Conservation (phyloP, 2,888 invertebrate genomes). For the Eupelmus urozonus region DNA sequence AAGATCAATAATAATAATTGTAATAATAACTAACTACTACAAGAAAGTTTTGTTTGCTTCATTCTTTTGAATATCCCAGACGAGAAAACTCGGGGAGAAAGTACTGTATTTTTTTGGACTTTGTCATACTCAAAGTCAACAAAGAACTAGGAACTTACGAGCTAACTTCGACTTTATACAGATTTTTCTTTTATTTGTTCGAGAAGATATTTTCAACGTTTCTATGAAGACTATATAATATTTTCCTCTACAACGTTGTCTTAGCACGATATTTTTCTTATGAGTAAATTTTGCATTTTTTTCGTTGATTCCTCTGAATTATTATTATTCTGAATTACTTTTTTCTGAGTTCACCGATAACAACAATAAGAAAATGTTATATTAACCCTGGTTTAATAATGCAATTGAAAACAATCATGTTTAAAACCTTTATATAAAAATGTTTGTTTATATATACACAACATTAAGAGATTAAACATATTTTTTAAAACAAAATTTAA, state of each 20-base stretch:
- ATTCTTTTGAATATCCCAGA: constrained; percentile 15
- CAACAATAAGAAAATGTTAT: background rate
- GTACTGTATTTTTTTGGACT: constrained; percentile 43
- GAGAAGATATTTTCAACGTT: constrained; percentile 25
- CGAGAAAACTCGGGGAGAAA: constrained; percentile 22
- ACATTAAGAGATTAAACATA: too few species aligned
- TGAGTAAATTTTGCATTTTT: constrained; percentile 26
- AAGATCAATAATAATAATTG: constrained; percentile 49
- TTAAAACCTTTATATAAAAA: too few species aligned
- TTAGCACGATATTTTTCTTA: constrained; percentile 28
- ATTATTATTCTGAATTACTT: constrained; percentile 18
- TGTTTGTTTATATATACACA: too few species aligned
- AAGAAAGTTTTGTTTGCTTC: constrained; percentile 17
- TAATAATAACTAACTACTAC: constrained; percentile 40
- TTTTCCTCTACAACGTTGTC: constrained; percentile 19
- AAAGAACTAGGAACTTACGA: constrained; percentile 52
- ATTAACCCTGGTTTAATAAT: background rate
- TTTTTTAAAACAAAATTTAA: too few species aligned
- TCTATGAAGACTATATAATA: constrained; percentile 36
- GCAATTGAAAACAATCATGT: constrained; percentile 8
- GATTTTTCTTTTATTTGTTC: constrained; percentile 29
- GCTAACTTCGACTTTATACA: constrained; percentile 37
- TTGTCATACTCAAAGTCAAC: constrained; percentile 23
- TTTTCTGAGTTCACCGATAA: background rate
- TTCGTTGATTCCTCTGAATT: constrained; percentile 36